These are phyloP conservation scores for Drosophila saltans DNA, from an alignment of 1,140 invertebrate genomes.

Conservation along the genomic window DNA sequence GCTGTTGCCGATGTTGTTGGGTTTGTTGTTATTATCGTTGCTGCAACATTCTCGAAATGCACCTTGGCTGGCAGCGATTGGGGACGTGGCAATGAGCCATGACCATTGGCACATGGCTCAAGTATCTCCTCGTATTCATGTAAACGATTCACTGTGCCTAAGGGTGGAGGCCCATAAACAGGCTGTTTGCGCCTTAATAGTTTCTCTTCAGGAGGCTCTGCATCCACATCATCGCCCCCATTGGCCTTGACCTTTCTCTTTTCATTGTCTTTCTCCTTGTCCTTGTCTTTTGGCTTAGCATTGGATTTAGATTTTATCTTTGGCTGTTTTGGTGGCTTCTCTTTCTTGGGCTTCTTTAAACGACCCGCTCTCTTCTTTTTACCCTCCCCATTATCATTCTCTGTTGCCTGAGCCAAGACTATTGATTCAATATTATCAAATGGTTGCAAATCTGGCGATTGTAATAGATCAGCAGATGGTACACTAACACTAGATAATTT, in stretches of 20 bases:
- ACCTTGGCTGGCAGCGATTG: slow-evolving; percentile 60
- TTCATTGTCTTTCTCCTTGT: slow-evolving; percentile 13
- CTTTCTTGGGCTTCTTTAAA: slow-evolving; percentile 33
- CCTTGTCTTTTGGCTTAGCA: slow-evolving; percentile 19
- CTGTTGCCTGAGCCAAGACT: slow-evolving; percentile 23
- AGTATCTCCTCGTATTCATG: slow-evolving; percentile 38
- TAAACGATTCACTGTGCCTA: slow-evolving; percentile 22
- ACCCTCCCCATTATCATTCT: not conserved
- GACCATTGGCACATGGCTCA: slow-evolving; percentile 4
- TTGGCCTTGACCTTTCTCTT: not conserved
- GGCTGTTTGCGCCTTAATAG: slow-evolving; percentile 26
- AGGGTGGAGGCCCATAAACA: not conserved
- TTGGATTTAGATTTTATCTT: slow-evolving; percentile 9
- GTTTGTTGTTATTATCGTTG: not conserved
- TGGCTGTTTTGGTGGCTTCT: slow-evolving; percentile 26
- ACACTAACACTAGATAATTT: slow-evolving; percentile 20
- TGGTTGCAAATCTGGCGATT: slow-evolving; percentile 42
- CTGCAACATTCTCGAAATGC: slow-evolving; percentile 28
- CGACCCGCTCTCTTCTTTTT: slow-evolving; percentile 23
- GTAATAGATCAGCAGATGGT: slow-evolving; percentile 9
- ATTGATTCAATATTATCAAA: slow-evolving; percentile 43
- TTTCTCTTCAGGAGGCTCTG: not conserved
- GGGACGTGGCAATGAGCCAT: slow-evolving; percentile 37
- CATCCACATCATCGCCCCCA: not conserved
- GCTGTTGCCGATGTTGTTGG: not conserved